Base-by-base conservation (phyloP, 2,797 vertebrate species). In the Rhadinocentrus ornatus region DNA sequence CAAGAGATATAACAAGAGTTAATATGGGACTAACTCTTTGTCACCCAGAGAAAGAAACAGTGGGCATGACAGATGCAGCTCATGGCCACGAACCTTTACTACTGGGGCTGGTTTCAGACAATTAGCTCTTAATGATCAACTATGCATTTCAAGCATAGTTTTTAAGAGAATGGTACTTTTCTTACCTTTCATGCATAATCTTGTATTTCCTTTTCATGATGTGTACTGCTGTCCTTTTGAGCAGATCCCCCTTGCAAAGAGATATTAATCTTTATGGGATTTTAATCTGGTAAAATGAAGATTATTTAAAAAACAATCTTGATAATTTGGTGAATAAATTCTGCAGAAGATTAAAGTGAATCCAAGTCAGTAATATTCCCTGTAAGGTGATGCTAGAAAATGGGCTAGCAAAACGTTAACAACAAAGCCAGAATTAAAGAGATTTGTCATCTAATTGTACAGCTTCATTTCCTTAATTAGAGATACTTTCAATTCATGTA, bases 351-450 rank as follows among this genome's bases (percentile, higher is more conserved):
- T 55, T 58, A 57, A 22, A 27, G 1, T 20, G 16, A 74, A 66
- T 62, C 57, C 16, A 56, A 71, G 50, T 13, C 11, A 15, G 13
- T 70, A 62, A 26, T 65, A 60, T 59, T 68, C 54, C 3, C 31
- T 62, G 27, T 31, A 78, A 60, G 52, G 54, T 76, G 62, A 11
- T 57, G 66, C 32, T 57, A 31, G 27, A 35, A 73, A 48, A 62
- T 13, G 48, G 32, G 80, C 80, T 83, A 71, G 34, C 74, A 80
- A 81, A 80, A 82, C 81, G 53, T 62, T 75, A 83, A 81, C 85
- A 85, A 81, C 80, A 81, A 66, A 60, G 26, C 66, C 16, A 22
- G 50, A 83, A 87, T 84, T 69, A 65, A 89, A 76, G 44, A 54
- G 72, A 81, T 86, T 84, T 64, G 74, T 85, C 73, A 81, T 41